Percentiles rank a stretch among this genome's conserved stretches.
Evolutionary conservation across 2,797 vertebrate species (phyloP).

Genomic region (Hylomyscus alleni): DNA sequence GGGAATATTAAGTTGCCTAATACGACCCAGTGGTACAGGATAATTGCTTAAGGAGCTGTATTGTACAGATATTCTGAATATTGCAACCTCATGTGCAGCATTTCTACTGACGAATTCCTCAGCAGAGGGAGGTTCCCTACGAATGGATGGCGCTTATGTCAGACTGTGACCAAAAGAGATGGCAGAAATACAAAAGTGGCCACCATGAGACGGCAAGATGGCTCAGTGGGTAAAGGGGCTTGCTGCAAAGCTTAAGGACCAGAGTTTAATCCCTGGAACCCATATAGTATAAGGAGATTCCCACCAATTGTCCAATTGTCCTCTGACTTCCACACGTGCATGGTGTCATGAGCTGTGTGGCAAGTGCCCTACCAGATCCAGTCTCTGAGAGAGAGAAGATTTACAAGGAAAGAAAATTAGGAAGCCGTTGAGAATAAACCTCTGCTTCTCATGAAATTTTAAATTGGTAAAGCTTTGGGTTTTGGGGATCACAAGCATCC

Average conservation of each 20-base stretch:
- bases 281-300: not conserved
- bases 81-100: slow-evolving; percentile 80
- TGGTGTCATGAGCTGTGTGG: not conserved
- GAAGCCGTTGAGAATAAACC: not conserved
- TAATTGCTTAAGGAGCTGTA: slow-evolving; percentile 78
- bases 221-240: not conserved
- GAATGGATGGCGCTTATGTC: slow-evolving; percentile 54
- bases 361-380: not conserved
- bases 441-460: not conserved
- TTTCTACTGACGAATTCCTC: slow-evolving; percentile 76
- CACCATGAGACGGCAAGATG: not conserved
- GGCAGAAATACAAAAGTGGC: not conserved
- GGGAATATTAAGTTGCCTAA: slow-evolving; percentile 83
- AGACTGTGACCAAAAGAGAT: slow-evolving; percentile 14
- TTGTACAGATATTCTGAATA: slow-evolving; percentile 78
- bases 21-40: slow-evolving; percentile 78
- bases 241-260: not conserved
- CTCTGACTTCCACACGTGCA: not conserved
- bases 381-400: not conserved
- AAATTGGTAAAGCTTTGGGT: not conserved
- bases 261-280: not conserved
- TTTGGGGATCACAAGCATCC: not conserved
- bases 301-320: not conserved
- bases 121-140: slow-evolving; percentile 61
- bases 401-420: not conserved